Evolutionary conservation across 2,888 invertebrate genomes (phyloP).

Genomic region (Apamea sordens): DNA sequence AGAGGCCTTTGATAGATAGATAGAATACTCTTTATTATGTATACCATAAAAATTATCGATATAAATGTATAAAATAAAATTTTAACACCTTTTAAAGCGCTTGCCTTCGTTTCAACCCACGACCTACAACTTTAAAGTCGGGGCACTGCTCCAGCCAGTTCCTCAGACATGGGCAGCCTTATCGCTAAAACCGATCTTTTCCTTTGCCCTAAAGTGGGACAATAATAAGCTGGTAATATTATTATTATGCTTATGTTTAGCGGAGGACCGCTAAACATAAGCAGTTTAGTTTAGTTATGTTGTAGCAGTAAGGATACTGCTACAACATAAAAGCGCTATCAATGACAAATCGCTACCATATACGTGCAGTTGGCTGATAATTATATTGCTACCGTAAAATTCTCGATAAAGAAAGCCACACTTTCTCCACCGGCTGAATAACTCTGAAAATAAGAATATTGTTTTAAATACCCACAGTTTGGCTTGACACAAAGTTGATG

Average conservation of each 20-base stretch:
- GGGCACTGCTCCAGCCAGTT: no score
- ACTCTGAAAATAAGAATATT: constrained; percentile 3
- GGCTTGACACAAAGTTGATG: not conserved
- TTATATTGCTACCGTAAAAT: no score
- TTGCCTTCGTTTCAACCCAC: no score
- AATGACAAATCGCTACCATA: not conserved
- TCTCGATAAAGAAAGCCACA: not conserved
- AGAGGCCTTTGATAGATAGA: not conserved
- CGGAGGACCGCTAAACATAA: no score
- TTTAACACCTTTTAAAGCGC: no score
- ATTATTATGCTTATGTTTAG: no score
- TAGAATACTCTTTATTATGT: not conserved
- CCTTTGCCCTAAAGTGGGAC: not conserved
- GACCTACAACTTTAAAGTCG: no score
- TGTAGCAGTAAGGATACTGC: no score
- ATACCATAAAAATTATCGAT: not conserved
- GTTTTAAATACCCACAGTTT: not conserved
- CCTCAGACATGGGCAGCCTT: not conserved
- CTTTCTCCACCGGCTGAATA: not conserved
- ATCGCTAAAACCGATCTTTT: not conserved
- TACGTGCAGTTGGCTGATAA: no score
- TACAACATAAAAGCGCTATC: not conserved
- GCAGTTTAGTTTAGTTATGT: no score
- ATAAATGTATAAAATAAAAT: not conserved
- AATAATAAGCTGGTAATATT: not conserved